phyloP scores from a whole-genome alignment of 2,797 vertebrate species.

The Glyptemys insculpta region DNA sequence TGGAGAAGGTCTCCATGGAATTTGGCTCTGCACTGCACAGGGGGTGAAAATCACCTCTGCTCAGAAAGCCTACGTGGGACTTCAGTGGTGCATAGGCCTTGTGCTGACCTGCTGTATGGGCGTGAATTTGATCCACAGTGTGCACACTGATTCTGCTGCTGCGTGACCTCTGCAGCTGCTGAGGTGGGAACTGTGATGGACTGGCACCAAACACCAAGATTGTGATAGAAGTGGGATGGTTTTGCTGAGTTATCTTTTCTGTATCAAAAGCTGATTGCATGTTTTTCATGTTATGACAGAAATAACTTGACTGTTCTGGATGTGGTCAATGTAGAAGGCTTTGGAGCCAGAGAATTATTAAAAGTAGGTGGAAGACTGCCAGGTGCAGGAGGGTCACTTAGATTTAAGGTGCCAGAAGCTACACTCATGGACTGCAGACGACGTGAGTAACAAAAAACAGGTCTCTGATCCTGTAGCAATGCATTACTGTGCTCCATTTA shows the following conservation, averaged over 20 bases:
- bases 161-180: background rate
- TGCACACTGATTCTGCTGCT: background rate
- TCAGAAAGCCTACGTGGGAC: background rate
- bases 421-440: conserved; percentile 96
- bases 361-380: conserved; percentile 94
- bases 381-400: conserved; percentile 90
- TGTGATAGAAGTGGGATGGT: accelerated
- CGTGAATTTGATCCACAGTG: background rate
- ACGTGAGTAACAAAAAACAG: conserved; percentile 84
- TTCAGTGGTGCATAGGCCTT: background rate
- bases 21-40: background rate
- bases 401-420: conserved; percentile 98
- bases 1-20: background rate
- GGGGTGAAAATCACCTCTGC: background rate
- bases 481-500: background rate
- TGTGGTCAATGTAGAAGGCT: conserved; percentile 91
- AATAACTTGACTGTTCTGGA: conserved; percentile 97
- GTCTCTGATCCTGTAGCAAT: conserved; percentile 5
- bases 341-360: conserved; percentile 93
- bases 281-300: conserved; percentile 76
- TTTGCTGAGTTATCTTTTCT: background rate
- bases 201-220: background rate
- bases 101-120: background rate
- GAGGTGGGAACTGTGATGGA: background rate
- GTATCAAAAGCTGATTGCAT: background rate